Evolutionary conservation across 23 tunicate species (phyloP).

Genomic region (Clavelina lepadiformis): DNA sequence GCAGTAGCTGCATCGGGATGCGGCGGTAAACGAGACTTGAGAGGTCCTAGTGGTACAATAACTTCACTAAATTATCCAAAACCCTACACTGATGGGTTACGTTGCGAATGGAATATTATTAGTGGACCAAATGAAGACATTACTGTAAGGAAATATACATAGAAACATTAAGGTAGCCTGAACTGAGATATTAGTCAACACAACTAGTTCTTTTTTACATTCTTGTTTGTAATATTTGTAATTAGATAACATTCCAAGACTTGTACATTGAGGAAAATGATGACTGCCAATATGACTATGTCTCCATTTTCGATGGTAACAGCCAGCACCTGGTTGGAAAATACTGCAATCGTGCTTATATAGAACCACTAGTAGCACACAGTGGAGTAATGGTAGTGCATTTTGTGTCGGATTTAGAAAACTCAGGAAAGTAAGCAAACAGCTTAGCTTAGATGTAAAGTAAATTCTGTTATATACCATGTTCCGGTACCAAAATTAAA

Average conservation of each 20-base stretch:
- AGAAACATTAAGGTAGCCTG: background rate
- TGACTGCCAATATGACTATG: slow-evolving; percentile 41
- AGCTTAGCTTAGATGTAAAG: background rate
- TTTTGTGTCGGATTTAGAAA: slow-evolving; percentile 35
- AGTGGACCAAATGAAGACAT: slow-evolving; percentile 18
- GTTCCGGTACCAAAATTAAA: too few species aligned
- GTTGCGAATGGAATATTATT: slow-evolving; percentile 66
- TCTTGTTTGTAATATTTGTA: background rate
- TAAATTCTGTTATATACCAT: background rate
- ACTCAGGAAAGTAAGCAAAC: slow-evolving; percentile 7
- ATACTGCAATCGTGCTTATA: slow-evolving; percentile 27
- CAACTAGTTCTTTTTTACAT: background rate
- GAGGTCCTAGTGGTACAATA: slow-evolving; percentile 24
- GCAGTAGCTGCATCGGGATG: slow-evolving; percentile 44
- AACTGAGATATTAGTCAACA: background rate
- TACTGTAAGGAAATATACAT: slow-evolving; percentile 4
- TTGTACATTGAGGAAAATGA: slow-evolving; percentile 33
- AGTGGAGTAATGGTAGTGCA: slow-evolving; percentile 57
- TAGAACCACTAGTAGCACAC: slow-evolving; percentile 61
- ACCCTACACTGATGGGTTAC: slow-evolving; percentile 6
- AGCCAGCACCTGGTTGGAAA: slow-evolving; percentile 41
- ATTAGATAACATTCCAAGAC: slow-evolving; percentile 43
- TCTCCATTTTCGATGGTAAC: slow-evolving; percentile 65
- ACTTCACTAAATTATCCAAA: slow-evolving; percentile 40
- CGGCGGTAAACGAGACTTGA: slow-evolving; percentile 34